Percentiles rank a stretch among this genome's conserved stretches.
Conservation (phyloP, 2,888 invertebrate genomes). For the Eilema depressum region DNA sequence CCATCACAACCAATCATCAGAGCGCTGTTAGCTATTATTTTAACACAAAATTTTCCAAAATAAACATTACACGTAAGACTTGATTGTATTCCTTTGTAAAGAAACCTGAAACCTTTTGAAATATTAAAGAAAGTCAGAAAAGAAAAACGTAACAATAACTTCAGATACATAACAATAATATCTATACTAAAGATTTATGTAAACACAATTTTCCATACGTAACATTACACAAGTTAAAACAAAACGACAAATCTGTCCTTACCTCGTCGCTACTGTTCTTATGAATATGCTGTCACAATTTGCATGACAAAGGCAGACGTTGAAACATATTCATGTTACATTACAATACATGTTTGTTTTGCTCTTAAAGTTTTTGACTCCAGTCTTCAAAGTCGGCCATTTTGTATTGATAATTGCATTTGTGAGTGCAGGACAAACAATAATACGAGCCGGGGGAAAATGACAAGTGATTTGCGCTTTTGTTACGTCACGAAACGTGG, state of each 20-base stretch:
- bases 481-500: background rate
- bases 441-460: background rate
- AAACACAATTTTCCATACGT: slow-evolving; percentile 7
- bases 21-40: background rate
- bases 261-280: slow-evolving; percentile 17
- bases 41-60: background rate
- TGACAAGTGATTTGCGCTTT: slow-evolving; percentile 9
- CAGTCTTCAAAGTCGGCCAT: slow-evolving; percentile 5
- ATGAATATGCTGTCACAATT: slow-evolving; percentile 39
- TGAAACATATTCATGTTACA: slow-evolving; percentile 25
- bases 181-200: background rate
- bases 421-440: slow-evolving; percentile 1
- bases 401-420: background rate
- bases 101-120: background rate
- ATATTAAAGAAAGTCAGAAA: background rate
- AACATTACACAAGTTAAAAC: slow-evolving; percentile 14
- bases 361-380: slow-evolving; percentile 10
- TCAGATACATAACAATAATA: background rate
- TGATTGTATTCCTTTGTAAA: background rate
- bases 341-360: slow-evolving; percentile 19
- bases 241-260: background rate
- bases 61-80: background rate
- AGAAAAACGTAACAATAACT: background rate
- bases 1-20: background rate
- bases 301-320: slow-evolving; percentile 38